Conservation (phyloP, 2,797 vertebrate genomes). For the Eptatretus atami region DNA sequence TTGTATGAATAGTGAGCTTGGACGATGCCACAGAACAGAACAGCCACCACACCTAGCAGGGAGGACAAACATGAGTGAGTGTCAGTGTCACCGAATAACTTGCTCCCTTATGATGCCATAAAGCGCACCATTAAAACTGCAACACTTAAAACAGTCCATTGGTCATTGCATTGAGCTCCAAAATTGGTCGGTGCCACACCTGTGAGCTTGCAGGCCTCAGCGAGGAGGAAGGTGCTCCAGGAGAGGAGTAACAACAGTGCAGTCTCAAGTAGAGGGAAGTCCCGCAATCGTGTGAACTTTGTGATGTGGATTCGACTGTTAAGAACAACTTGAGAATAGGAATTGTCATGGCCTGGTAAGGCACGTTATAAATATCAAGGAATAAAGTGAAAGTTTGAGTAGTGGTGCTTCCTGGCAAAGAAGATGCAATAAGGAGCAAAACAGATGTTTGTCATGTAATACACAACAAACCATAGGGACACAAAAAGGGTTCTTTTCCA, state of each 20-base stretch:
- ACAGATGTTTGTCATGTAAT: not conserved
- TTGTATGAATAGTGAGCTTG: slow-evolving; percentile 92
- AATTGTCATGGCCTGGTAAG: not conserved
- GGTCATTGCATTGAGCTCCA: not conserved
- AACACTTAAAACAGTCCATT: not conserved
- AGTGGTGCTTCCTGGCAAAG: not conserved
- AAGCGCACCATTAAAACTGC: not conserved
- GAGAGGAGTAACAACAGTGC: slow-evolving; percentile 93
- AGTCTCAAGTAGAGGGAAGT: slow-evolving; percentile 67
- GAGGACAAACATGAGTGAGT: slow-evolving; percentile 7
- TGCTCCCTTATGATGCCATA: not conserved
- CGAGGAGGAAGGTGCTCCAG: slow-evolving; percentile 82
- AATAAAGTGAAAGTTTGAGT: not conserved
- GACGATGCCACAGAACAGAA: slow-evolving; percentile 83
- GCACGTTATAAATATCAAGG: slow-evolving; percentile 15
- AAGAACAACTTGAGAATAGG: slow-evolving; percentile 11
- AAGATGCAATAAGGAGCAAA: not conserved
- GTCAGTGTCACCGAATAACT: not conserved
- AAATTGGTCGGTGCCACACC: slow-evolving; percentile 18
- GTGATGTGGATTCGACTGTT: slow-evolving; percentile 34
- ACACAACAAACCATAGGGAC: not conserved
- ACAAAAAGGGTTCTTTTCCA: too few relatives aligned
- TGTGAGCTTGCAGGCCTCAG: slow-evolving; percentile 81
- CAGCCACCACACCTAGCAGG: slow-evolving; percentile 50
- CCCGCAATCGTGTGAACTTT: slow-evolving; percentile 82